phyloP scores from a whole-genome alignment of 2,113 vertebrate species.

The Sinocyclocheilus maitianheensis region DNA sequence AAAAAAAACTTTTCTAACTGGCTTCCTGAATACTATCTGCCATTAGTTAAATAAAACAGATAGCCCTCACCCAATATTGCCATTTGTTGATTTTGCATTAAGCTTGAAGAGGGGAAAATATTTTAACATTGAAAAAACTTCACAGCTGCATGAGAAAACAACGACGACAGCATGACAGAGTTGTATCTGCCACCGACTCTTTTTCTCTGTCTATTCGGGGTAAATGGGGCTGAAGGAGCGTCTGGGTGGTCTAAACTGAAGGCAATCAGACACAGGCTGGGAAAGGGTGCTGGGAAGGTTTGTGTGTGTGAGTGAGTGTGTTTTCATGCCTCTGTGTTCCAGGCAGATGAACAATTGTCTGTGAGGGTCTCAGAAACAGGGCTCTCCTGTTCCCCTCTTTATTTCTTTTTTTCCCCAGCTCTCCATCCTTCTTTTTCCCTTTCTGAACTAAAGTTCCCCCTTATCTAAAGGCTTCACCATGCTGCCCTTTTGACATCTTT shows the following conservation, averaged over 20 bases:
- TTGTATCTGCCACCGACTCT: not conserved
- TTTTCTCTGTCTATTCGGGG: slow-evolving; percentile 40
- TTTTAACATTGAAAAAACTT: slow-evolving; percentile 43
- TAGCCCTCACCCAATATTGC: not conserved
- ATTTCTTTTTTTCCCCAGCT: slow-evolving; percentile 64
- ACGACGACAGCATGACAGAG: not conserved
- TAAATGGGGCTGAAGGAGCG: slow-evolving; percentile 67
- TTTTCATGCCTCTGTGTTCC: slow-evolving; percentile 63
- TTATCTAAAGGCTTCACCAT: slow-evolving; percentile 54
- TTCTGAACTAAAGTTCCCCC: slow-evolving; percentile 54
- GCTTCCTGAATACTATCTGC: not conserved
- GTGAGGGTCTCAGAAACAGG: slow-evolving; percentile 68
- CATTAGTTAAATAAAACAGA: not conserved
- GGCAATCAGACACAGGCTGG: slow-evolving; percentile 59
- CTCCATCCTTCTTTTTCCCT: slow-evolving; percentile 57
- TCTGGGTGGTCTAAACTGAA: slow-evolving; percentile 79
- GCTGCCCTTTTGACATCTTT: slow-evolving; percentile 66
- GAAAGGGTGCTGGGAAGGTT: slow-evolving; percentile 38
- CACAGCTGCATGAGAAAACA: not conserved
- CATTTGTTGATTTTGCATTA: not conserved
- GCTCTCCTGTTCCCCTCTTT: slow-evolving; percentile 58
- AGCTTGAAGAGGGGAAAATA: not conserved
- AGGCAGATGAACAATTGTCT: slow-evolving; percentile 80
- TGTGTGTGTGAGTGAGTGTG: slow-evolving; percentile 13
- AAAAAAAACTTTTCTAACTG: not conserved